A percentile compares a stretch with the other conserved stretches of the same genome.
Conservation (phyloP, 2,797 vertebrate genomes). For the Leptodactylus fallax region DNA sequence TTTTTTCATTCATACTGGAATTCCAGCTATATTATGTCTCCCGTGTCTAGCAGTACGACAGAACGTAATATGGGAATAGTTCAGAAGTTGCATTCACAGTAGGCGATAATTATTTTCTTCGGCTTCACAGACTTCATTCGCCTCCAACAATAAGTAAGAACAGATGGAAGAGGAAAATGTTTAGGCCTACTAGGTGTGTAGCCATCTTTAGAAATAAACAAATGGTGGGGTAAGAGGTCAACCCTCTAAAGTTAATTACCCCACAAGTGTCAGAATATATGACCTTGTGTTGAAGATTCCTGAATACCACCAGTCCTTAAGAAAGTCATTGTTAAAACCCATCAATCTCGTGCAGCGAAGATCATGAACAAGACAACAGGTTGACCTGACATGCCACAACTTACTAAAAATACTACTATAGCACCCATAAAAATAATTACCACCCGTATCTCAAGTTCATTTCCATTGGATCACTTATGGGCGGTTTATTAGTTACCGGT, state of each 20-base stretch:
- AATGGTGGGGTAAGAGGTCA: slow-evolving; percentile 30
- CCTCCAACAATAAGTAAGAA: slow-evolving; percentile 3
- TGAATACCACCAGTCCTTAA: not conserved
- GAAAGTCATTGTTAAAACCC: not conserved
- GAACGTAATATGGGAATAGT: no score
- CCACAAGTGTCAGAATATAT: slow-evolving; percentile 1
- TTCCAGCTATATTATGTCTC: no score
- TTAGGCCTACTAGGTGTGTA: not conserved
- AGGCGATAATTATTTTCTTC: slow-evolving; percentile 20
- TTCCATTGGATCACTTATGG: no score
- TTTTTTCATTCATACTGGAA: no score
- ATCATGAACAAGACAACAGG: not conserved
- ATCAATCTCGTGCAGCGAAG: not conserved
- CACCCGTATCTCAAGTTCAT: not conserved
- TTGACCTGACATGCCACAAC: not conserved
- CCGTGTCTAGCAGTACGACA: no score
- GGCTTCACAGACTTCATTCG: slow-evolving; percentile 10
- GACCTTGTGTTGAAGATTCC: not conserved
- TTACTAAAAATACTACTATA: not conserved
- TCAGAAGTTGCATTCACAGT: slow-evolving; percentile 19
- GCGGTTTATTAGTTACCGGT: no score
- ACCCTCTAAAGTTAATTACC: slow-evolving; percentile 38
- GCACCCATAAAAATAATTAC: not conserved
- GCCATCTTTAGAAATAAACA: slow-evolving; percentile 29
- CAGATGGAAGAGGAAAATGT: slow-evolving; percentile 11